Evolutionary conservation across 1,140 invertebrate species (phyloP), one percentile per base, ranked within the genome.

Genomic region (Leguminivora glycinivorella): DNA sequence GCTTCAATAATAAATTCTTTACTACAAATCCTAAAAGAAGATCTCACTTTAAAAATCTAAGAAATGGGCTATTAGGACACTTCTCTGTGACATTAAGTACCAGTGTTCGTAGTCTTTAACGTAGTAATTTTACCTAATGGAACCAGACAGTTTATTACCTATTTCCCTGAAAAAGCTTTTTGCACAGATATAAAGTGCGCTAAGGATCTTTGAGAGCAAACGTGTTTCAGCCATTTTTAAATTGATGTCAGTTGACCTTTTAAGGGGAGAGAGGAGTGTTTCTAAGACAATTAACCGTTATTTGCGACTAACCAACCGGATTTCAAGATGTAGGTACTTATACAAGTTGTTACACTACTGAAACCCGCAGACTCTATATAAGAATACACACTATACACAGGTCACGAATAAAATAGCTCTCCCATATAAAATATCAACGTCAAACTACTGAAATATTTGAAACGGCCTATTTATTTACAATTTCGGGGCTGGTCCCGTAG

Each of bases 41-140:
- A 7, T 47, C 43, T 47, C n/a, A 47, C n/a, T 17, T 52, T 9
- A 17, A 22, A 19, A 22, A 3, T 19, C 19, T 5, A 22, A 22
- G 19, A 22, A 7, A 19, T 22, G 6, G 1, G 6, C 19, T 22
- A 17, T 22, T 22, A 52, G 47, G 14, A 52, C 17, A 22, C 47
- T 52, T 52, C 1, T 19, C 4, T 52, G 47, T 19, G 47, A 52
- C 47, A 17, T 19, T 52, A 52, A 52, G 19, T 22, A 52, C 0
- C 43, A 52, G n/a, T 52, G 1, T 52, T 22, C n/a, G 47, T 43
- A 17, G 40, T 29, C 58, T 63, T 63, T 17, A 63, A 29, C 58
- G 58, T 31, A 31, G 58, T 63, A 63, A 63, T 63, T 34, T 63
- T 26, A 31, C 58, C 29, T 63, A 63, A 63, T 63, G 58, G 58